phyloP scores from a whole-genome alignment of 1,140 invertebrate species.

The Drosophila ohnishii region DNA sequence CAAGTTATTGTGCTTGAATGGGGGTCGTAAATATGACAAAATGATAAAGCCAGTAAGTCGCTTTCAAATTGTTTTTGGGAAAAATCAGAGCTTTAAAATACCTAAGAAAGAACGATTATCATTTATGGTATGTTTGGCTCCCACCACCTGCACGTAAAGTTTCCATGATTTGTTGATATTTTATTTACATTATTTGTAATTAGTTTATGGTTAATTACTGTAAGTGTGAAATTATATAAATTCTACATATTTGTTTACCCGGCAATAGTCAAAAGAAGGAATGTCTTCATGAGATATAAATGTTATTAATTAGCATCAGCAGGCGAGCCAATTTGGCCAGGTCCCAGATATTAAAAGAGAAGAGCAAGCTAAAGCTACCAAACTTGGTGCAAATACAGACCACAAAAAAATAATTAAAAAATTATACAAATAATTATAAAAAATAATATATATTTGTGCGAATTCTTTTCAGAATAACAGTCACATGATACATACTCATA shows the following conservation, averaged over 20 bases:
- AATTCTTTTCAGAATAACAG: background rate
- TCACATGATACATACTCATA: background rate
- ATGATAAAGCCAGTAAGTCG: constrained; percentile 14
- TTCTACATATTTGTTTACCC: background rate
- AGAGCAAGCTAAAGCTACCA: background rate
- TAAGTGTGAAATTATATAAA: background rate
- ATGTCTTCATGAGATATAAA: background rate
- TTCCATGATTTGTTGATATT: constrained; percentile 8
- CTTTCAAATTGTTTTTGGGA: constrained; percentile 18
- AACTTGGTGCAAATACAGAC: no score
- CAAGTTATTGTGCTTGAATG: constrained; percentile 34
- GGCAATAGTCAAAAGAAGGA: background rate
- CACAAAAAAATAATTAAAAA: background rate
- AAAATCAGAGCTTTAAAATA: constrained; percentile 27
- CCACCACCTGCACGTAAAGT: constrained; percentile 17
- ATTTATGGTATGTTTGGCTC: constrained; percentile 9
- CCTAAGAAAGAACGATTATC: constrained; percentile 16
- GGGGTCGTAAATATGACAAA: constrained; percentile 35
- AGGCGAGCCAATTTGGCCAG: background rate
- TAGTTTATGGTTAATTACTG: background rate
- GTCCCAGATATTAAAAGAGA: background rate
- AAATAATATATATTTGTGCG: no score
- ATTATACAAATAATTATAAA: background rate
- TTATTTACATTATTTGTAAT: background rate
- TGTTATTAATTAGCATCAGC: background rate